Evolutionary conservation across 2,888 invertebrate genomes (phyloP).

Genomic region (Ormyrus pomaceus): DNA sequence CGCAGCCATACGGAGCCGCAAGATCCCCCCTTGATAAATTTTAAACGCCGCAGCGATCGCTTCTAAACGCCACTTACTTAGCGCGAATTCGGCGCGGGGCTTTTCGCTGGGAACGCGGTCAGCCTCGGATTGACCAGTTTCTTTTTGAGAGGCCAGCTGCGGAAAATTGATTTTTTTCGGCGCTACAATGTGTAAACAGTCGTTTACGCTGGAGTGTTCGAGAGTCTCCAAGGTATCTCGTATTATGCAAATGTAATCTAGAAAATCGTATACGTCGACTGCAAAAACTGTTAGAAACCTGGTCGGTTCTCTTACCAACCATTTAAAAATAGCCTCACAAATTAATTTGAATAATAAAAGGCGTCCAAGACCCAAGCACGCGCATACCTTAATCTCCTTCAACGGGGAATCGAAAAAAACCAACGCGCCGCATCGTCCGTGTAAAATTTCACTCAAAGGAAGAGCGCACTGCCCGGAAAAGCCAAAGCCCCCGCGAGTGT

Average conservation of each 20-base stretch:
- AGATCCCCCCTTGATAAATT: constrained; percentile 51
- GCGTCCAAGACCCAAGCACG: neutral
- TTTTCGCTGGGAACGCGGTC: constrained; percentile 6
- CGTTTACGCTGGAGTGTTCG: too few species aligned
- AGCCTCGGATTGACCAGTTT: neutral
- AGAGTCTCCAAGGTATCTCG: too few species aligned
- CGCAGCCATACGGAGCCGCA: constrained; percentile 25
- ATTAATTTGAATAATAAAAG: neutral
- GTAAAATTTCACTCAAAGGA: constrained; percentile 8
- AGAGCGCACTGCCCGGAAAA: neutral
- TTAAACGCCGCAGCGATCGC: constrained; percentile 34
- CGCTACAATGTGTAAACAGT: neutral
- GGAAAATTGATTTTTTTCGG: neutral
- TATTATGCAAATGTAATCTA: too few species aligned
- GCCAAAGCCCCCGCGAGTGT: neutral
- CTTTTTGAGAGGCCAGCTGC: neutral
- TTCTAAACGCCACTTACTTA: constrained; percentile 36
- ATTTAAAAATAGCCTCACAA: too few species aligned
- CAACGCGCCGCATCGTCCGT: neutral
- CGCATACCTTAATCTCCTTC: neutral
- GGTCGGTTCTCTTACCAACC: too few species aligned
- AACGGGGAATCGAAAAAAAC: neutral
- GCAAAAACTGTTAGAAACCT: too few species aligned
- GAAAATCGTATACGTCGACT: too few species aligned
- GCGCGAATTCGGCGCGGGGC: constrained; percentile 9